Conservation (phyloP, 1,140 invertebrate genomes). For the Aphelenchoides fujianensis region DNA sequence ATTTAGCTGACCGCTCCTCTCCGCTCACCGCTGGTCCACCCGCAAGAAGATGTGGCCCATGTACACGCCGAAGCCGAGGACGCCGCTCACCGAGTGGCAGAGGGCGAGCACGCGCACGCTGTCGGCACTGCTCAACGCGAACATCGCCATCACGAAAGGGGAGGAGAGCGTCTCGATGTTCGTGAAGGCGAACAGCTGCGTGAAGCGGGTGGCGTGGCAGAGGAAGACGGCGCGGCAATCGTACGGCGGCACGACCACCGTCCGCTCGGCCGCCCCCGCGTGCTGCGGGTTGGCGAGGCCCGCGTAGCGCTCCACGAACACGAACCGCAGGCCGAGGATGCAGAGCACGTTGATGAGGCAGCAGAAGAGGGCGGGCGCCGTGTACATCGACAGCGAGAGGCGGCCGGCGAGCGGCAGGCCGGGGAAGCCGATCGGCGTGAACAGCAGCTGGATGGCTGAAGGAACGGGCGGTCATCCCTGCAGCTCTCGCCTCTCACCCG, state of each 20-base stretch:
- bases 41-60: not conserved
- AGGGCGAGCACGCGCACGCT: not conserved
- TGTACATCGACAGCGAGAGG: not conserved
- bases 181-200: conserved; percentile 39
- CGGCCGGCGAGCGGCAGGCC: not conserved
- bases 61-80: conserved; percentile 17
- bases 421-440: not conserved
- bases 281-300: not conserved
- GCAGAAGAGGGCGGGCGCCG: not conserved
- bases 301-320: conserved; percentile 6
- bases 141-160: conserved; percentile 24
- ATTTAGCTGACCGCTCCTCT: too few species aligned
- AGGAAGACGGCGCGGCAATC: conserved; percentile 37
- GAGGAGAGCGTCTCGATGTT: conserved; percentile 23
- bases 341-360: not conserved
- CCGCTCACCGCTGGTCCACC: conserved; percentile 18
- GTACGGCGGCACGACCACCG: conserved; percentile 38
- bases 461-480: not conserved
- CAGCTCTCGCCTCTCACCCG: not conserved
- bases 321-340: conserved; percentile 4
- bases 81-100: not conserved
- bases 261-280: not conserved
- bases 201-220: conserved; percentile 46
- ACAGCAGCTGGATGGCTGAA: conserved; percentile 11
- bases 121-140: not conserved